Percentiles rank a stretch among this genome's conserved stretches.
phyloP scores from a whole-genome alignment of 2,888 invertebrate genomes.

The Geotrupes spiniger region DNA sequence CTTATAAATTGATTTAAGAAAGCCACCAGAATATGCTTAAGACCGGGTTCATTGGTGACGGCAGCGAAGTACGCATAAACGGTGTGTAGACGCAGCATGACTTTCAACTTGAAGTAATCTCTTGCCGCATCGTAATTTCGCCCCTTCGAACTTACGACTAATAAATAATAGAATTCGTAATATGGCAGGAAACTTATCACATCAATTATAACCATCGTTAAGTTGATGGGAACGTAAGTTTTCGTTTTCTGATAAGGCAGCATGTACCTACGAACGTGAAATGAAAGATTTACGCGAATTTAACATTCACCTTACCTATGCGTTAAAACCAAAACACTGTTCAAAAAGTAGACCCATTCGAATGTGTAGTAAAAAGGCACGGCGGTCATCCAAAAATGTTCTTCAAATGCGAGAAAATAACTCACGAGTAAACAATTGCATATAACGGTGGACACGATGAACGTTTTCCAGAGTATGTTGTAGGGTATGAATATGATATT shows the following conservation, averaged over 20 bases:
- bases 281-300: background rate
- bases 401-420: slow-evolving; percentile 10
- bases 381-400: background rate
- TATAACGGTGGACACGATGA: slow-evolving; percentile 12
- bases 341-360: slow-evolving; percentile 13
- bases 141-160: slow-evolving; percentile 11
- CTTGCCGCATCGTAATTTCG: slow-evolving; percentile 2
- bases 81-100: slow-evolving; percentile 8
- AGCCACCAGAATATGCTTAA: slow-evolving; percentile 11
- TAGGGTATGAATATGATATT: slow-evolving; percentile 21
- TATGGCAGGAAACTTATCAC: slow-evolving; percentile 14
- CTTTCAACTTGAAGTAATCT: slow-evolving; percentile 13
- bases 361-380: slow-evolving; percentile 10
- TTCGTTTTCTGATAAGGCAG: slow-evolving; percentile 11
- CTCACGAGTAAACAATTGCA: slow-evolving; percentile 14
- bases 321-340: slow-evolving; percentile 6
- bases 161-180: slow-evolving; percentile 16
- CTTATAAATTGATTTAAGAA: slow-evolving; percentile 6
- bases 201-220: slow-evolving; percentile 10
- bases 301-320: slow-evolving; percentile 11
- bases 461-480: slow-evolving; percentile 14
- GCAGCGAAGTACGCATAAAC: slow-evolving; percentile 4
- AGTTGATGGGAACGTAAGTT: slow-evolving; percentile 11
- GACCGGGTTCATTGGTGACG: slow-evolving; percentile 10
- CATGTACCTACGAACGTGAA: slow-evolving; percentile 8